A percentile compares a stretch with the other conserved stretches of the same genome.
Conservation (phyloP, 2,797 vertebrate species). For the Ptychadena robeensis region DNA sequence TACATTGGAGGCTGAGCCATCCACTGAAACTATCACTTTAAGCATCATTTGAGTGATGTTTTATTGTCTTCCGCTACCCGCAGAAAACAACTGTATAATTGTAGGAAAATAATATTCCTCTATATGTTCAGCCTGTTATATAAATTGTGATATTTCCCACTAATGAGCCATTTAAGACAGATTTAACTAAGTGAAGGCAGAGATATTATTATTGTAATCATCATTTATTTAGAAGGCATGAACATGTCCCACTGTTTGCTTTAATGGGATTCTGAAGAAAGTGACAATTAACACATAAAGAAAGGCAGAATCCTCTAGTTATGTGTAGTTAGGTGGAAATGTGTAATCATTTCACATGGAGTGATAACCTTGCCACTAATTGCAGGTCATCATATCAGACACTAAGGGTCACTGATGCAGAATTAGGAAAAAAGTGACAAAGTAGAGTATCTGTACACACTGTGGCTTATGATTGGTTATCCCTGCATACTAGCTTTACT, state of each 20-base stretch:
- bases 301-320: conserved; percentile 16
- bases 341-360: background rate
- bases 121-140: conserved; percentile 2
- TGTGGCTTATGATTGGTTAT: background rate
- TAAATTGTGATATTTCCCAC: conserved; percentile 30
- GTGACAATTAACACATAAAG: conserved; percentile 36
- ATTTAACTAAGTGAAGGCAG: conserved; percentile 44
- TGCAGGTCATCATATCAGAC: background rate
- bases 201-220: conserved; percentile 41
- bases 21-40: background rate
- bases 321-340: background rate
- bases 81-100: conserved; percentile 29
- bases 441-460: background rate
- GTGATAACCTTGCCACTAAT: background rate
- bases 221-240: conserved; percentile 42
- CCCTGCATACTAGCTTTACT: no score
- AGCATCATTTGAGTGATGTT: background rate
- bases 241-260: conserved; percentile 30
- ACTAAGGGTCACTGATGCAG: background rate
- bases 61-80: background rate
- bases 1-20: background rate
- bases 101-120: conserved; percentile 34
- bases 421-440: background rate
- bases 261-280: conserved; percentile 10
- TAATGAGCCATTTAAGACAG: conserved; percentile 45